phyloP scores from a whole-genome alignment of 2,888 invertebrate species.

The Drosophila barbarae region DNA sequence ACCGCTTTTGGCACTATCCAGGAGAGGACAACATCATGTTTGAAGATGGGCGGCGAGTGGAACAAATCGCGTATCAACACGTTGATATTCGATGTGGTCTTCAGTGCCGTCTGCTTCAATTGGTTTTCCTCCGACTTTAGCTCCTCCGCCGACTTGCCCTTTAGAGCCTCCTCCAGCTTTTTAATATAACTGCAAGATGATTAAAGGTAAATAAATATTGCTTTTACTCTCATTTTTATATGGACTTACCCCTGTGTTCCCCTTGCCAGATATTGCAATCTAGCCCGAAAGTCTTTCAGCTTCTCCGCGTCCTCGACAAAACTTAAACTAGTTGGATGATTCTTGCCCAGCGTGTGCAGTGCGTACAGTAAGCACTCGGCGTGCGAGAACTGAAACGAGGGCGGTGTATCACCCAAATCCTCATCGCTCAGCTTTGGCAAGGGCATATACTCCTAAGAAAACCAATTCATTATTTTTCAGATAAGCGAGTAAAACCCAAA shows the following conservation, averaged over 20 bases:
- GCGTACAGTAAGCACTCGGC: slow-evolving; percentile 93
- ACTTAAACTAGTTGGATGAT: slow-evolving; percentile 87
- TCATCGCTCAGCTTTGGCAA: slow-evolving; percentile 87
- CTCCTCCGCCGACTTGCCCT: slow-evolving; percentile 87
- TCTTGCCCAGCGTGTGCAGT: slow-evolving; percentile 88
- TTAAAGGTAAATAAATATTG: slow-evolving; percentile 45
- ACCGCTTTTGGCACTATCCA: slow-evolving; percentile 84
- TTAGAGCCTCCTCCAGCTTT: slow-evolving; percentile 80
- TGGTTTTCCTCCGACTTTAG: slow-evolving; percentile 89
- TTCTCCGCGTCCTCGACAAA: slow-evolving; percentile 85
- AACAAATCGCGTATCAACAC: slow-evolving; percentile 95
- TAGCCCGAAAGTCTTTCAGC: slow-evolving; percentile 91
- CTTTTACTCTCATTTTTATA: slow-evolving; percentile 78
- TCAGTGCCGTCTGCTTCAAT: slow-evolving; percentile 88
- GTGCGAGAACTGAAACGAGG: slow-evolving; percentile 94
- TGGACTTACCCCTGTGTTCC: slow-evolving; percentile 89
- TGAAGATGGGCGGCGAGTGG: slow-evolving; percentile 95
- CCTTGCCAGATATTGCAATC: slow-evolving; percentile 94
- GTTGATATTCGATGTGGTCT: slow-evolving; percentile 95
- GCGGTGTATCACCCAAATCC: slow-evolving; percentile 82
- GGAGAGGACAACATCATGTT: slow-evolving; percentile 89
- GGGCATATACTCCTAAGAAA: slow-evolving; percentile 90
- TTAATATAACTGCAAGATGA: slow-evolving; percentile 76
- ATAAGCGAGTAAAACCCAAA: too few relatives aligned
- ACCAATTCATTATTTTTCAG: not conserved